These are phyloP conservation scores for Sterrhoptilus dennistouni DNA, from an alignment of 2,113 vertebrate genomes.

Conservation along the genomic window DNA sequence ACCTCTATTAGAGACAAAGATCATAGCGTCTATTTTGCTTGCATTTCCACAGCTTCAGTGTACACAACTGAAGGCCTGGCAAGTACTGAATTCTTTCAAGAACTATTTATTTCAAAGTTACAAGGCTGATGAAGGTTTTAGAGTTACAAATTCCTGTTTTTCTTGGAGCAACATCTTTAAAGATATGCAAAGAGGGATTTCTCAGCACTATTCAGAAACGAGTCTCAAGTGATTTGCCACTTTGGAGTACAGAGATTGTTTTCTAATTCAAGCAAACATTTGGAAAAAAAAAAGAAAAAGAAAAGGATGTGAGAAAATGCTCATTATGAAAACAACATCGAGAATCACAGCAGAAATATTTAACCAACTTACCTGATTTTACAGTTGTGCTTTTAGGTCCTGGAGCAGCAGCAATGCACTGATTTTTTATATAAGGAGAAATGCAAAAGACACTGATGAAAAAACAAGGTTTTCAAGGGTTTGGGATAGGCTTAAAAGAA, in stretches of 20 bases:
- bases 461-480: background rate
- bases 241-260: slow-evolving; percentile 7
- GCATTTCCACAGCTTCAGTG: background rate
- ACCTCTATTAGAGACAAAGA: background rate
- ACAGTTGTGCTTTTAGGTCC: background rate
- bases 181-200: slow-evolving; percentile 44
- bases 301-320: background rate
- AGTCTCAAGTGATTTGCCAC: slow-evolving; percentile 37
- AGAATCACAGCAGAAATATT: background rate
- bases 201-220: background rate
- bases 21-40: background rate
- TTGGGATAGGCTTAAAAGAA: background rate
- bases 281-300: background rate
- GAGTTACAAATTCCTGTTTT: slow-evolving; percentile 10
- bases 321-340: background rate
- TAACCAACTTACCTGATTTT: background rate
- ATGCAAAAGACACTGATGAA: background rate
- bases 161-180: slow-evolving; percentile 39
- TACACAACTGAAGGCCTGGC: background rate
- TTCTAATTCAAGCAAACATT: slow-evolving; percentile 42
- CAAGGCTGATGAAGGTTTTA: slow-evolving; percentile 3
- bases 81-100: background rate
- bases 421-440: background rate
- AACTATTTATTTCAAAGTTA: slow-evolving; percentile 32
- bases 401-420: background rate